Evolutionary conservation across 2,797 vertebrate genomes (phyloP).

Genomic region (Sebastolobus altivelis): DNA sequence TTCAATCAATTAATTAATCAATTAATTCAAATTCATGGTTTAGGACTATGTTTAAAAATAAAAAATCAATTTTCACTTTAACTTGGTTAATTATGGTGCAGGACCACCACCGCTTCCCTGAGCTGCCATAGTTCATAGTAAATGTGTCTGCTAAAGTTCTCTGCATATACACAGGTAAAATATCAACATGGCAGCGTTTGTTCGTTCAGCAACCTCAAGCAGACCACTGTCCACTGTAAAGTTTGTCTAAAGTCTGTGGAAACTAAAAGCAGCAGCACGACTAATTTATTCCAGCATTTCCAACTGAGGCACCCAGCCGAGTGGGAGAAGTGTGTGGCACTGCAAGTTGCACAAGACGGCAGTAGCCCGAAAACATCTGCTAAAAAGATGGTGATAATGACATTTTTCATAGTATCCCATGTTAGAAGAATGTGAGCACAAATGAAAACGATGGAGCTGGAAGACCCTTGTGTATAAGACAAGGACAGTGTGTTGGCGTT

Average conservation of each 20-base stretch:
- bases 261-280: background rate
- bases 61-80: too few relatives aligned
- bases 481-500: too few relatives aligned
- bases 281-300: background rate
- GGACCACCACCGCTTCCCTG: too few relatives aligned
- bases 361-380: background rate
- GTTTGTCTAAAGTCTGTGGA: background rate
- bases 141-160: too few relatives aligned
- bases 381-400: background rate
- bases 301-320: background rate
- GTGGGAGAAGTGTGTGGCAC: background rate
- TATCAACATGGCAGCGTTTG: too few relatives aligned
- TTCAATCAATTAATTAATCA: too few relatives aligned
- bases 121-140: too few relatives aligned
- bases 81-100: too few relatives aligned
- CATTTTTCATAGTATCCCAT: background rate
- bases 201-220: background rate
- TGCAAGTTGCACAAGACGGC: background rate
- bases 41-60: too few relatives aligned
- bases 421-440: background rate
- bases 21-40: too few relatives aligned
- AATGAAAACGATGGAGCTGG: background rate
- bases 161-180: too few relatives aligned
- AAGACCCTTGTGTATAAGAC: too few relatives aligned
- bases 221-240: background rate